Evolutionary conservation across 2,113 vertebrate species (phyloP).

Genomic region (Octodon degus): DNA sequence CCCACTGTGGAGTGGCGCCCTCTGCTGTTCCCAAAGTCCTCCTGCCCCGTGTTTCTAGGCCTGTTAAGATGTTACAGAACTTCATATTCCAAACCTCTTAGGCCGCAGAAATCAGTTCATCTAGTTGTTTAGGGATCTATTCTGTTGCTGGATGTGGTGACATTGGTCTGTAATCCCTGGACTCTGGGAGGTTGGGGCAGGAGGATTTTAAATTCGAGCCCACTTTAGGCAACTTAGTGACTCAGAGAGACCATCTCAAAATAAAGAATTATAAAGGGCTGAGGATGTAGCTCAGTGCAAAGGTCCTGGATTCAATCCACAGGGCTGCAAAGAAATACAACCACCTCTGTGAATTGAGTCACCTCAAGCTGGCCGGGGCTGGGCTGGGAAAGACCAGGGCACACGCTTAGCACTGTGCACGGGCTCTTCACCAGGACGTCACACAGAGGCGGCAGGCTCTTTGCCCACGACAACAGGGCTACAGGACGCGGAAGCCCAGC

Average conservation of each 20-base stretch:
- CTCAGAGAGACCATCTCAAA: not conserved
- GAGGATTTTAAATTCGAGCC: not conserved
- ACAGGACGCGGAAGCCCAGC: not conserved
- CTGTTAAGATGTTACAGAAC: not conserved
- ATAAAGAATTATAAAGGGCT: not conserved
- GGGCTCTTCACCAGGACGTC: not conserved
- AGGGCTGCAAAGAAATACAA: not conserved
- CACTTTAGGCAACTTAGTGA: not conserved
- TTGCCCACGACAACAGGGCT: not conserved
- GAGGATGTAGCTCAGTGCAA: not conserved
- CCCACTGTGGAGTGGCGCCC: not conserved
- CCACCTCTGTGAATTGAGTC: not conserved
- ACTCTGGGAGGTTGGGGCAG: not conserved
- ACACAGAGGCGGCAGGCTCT: too few species aligned
- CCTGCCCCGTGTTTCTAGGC: not conserved
- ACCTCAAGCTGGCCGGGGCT: not conserved
- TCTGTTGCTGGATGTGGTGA: not conserved
- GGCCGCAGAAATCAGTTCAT: not conserved
- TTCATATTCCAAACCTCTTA: not conserved
- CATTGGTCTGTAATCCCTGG: not conserved
- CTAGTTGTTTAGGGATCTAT: not conserved
- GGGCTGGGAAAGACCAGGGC: not conserved
- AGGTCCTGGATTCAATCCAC: not conserved
- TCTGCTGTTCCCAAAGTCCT: not conserved
- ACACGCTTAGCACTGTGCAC: not conserved